A percentile compares a stretch with the other conserved stretches of the same genome.
Conservation (phyloP, 2,888 invertebrate genomes). For the Empis livida region DNA sequence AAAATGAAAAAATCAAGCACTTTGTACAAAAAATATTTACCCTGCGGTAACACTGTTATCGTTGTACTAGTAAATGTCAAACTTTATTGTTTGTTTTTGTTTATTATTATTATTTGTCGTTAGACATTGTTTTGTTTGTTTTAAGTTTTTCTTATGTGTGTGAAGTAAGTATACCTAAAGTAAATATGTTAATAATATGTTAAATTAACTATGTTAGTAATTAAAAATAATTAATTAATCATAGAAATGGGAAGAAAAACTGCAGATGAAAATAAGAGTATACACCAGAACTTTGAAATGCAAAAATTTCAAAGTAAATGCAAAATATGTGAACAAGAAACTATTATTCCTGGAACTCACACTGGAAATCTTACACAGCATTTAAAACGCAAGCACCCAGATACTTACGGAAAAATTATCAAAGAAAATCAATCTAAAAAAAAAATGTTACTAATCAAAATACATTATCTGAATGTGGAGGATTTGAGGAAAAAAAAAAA, state of each 20-base stretch:
- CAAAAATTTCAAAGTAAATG: constrained; percentile 1
- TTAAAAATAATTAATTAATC: no score
- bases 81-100: no score
- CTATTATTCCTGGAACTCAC: background rate
- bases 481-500: background rate
- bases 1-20: no score
- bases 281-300: background rate
- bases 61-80: no score
- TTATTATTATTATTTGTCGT: no score
- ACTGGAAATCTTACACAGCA: background rate
- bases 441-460: background rate
- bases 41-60: no score
- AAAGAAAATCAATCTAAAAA: background rate
- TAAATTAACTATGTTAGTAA: no score
- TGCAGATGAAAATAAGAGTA: background rate
- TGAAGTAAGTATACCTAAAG: no score
- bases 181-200: no score
- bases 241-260: background rate
- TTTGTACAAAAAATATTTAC: no score
- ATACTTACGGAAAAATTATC: background rate
- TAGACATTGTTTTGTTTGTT: no score
- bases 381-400: constrained; percentile 1
- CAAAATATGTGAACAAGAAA: background rate
- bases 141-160: no score
- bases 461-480: background rate